These are phyloP conservation scores for Bombyx huttoni DNA, from an alignment of 2,888 invertebrate species.

Conservation along the genomic window DNA sequence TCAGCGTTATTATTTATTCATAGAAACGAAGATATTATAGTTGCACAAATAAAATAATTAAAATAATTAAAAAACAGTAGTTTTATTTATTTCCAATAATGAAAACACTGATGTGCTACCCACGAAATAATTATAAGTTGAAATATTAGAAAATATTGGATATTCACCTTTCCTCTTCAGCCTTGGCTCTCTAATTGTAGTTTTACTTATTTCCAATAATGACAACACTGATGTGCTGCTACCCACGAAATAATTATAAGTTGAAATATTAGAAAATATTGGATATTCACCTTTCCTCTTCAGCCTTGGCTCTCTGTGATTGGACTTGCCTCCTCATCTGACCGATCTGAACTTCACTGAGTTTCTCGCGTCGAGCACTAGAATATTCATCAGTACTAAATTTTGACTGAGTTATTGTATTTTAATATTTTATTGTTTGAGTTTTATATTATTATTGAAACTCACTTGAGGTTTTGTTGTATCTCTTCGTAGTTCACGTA, in stretches of 20 bases:
- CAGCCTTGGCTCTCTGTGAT: conserved; percentile 84
- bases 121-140: background rate
- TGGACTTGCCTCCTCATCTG: conserved; percentile 86
- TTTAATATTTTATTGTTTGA: conserved; percentile 1
- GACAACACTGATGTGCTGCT: no score
- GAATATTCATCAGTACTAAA: conserved; percentile 11
- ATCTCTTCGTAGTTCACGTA: conserved; percentile 90
- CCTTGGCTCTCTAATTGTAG: conserved; percentile 80
- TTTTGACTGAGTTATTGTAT: background rate
- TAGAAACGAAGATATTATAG: background rate
- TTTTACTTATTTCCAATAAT: background rate
- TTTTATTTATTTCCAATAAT: background rate
- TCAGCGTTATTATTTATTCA: background rate
- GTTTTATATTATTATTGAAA: conserved; percentile 10
- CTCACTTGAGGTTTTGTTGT: conserved; percentile 87
- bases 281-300: conserved; percentile 81
- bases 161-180: conserved; percentile 84
- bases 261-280: conserved; percentile 4
- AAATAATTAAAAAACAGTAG: conserved; percentile 1
- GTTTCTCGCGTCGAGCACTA: conserved; percentile 77
- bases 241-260: background rate
- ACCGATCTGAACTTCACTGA: conserved; percentile 85
- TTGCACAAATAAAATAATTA: conserved; percentile 1
- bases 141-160: conserved; percentile 7
- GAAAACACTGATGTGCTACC: no score